Evolutionary conservation across 2,888 invertebrate genomes (phyloP).

Genomic region (Tenthredo scrophulariae): DNA sequence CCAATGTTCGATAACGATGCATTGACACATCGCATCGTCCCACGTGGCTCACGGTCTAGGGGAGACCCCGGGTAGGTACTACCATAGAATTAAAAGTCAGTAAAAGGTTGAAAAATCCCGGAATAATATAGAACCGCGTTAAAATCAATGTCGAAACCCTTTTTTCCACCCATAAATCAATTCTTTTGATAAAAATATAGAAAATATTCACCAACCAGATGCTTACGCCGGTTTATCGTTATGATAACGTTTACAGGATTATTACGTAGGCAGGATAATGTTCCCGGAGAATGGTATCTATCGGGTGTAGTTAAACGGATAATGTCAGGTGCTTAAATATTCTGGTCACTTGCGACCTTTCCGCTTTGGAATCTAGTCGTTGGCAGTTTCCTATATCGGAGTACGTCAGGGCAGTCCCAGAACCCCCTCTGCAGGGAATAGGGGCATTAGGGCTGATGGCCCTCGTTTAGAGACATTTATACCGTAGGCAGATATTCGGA

Average conservation of each 20-base stretch:
- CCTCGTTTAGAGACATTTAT: conserved; percentile 51
- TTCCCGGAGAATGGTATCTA: neutral
- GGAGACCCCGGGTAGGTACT: neutral
- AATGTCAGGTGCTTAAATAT: neutral
- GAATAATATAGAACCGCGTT: neutral
- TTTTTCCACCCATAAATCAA: neutral
- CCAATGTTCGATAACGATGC: conserved; percentile 43
- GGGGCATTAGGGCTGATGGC: conserved; percentile 50
- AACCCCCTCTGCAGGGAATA: conserved; percentile 44
- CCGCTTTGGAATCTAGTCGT: conserved; percentile 20
- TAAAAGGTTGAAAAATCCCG: neutral
- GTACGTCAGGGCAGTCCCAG: conserved; percentile 10
- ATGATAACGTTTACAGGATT: neutral
- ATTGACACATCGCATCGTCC: conserved; percentile 37
- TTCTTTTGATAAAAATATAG: neutral
- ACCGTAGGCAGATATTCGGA: conserved; percentile 52
- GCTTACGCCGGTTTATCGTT: neutral
- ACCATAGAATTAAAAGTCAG: neutral
- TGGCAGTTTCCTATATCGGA: conserved; percentile 46
- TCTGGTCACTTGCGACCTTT: conserved; percentile 38
- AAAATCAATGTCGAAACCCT: neutral
- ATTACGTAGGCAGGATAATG: neutral
- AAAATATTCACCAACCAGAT: neutral
- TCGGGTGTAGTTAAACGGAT: conserved; percentile 12
- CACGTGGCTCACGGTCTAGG: neutral